Base-by-base conservation (phyloP, 2,797 vertebrate species). In the Microctenopoma lineatum region DNA sequence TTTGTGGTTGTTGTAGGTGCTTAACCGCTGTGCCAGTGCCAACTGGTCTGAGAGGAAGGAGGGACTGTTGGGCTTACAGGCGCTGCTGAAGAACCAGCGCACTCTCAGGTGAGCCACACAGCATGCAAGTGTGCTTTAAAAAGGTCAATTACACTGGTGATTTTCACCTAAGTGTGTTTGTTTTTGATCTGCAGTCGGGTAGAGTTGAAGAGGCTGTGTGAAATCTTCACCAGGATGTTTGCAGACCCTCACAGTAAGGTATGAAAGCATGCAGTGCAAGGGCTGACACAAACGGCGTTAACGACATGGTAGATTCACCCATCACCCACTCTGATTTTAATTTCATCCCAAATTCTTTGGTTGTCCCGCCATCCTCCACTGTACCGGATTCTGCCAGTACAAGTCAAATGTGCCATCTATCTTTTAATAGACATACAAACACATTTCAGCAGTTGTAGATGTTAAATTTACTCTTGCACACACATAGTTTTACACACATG, bases 241-340 rank as follows among this genome's bases (percentile, higher is more conserved):
- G 98, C 97, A 56, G 98, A 99, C 90, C 98, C 98, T 85, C 97
- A 98, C 84, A 98, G 98, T 93, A 99, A 99, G 96, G 97, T 99
- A 97, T 75, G 86, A 77, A 14, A 74, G 89, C 89, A 92, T 89
- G 78, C 44, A 45, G 73, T n/a, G 16, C 64, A 75, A 57, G 42
- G 14, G 34, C 59, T 52, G 64, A 8, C 70, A n/a, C 58, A 60
- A 21, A 75, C n/a, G 66, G 38, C 74, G 45, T 73, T 53, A n/a
- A 61, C 57, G 4, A 12, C 67, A 67, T 25, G 70, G 11, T 16
- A 39, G 5, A 60, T 56, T 75, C 72, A 75, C 83, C 29, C 55
- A 62, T 66, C 83, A 87, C 75, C 66, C 73, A 79, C 52, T 87
- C 80, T 92, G 65, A 67, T 77, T 84, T 81, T 60, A 79, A 65